Evolutionary conservation across 2,888 invertebrate genomes (phyloP).

Genomic region (Morpho helenor): DNA sequence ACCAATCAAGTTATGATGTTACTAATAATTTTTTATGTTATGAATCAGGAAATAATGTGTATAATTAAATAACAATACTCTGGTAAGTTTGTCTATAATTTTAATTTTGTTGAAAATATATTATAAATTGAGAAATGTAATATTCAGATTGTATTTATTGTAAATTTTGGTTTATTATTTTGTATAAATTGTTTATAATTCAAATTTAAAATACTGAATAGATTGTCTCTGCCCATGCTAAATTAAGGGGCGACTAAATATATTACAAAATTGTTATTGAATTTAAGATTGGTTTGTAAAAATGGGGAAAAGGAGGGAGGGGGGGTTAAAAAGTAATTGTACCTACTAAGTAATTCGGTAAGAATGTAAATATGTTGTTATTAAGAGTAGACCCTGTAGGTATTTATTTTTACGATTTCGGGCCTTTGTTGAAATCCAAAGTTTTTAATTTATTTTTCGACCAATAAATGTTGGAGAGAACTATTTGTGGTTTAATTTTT

Average conservation of each 20-base stretch:
- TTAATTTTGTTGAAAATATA: too few relatives aligned
- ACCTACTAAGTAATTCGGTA: slow-evolving; percentile 56
- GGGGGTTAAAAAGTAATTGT: slow-evolving; percentile 39
- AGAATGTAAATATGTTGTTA: slow-evolving; percentile 73
- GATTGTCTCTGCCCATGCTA: slow-evolving; percentile 42
- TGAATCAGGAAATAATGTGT: too few relatives aligned
- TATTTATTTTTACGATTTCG: slow-evolving; percentile 77
- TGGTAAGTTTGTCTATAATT: too few relatives aligned
- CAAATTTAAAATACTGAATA: slow-evolving; percentile 10
- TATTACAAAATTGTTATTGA: slow-evolving; percentile 48
- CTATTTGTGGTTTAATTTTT: slow-evolving; percentile 39
- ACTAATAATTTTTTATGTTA: too few relatives aligned
- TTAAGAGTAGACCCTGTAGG: slow-evolving; percentile 69
- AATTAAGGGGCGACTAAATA: slow-evolving; percentile 32
- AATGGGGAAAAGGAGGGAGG: slow-evolving; percentile 34
- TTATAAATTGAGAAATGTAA: neutral
- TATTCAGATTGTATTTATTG: slow-evolving; percentile 8
- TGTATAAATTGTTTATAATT: slow-evolving; percentile 10
- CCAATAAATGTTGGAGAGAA: slow-evolving; percentile 80
- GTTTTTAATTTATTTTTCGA: slow-evolving; percentile 80
- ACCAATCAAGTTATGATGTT: too few relatives aligned
- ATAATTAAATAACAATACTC: too few relatives aligned
- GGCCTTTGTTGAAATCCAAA: slow-evolving; percentile 78
- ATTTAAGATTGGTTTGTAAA: slow-evolving; percentile 48
- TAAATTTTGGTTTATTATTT: slow-evolving; percentile 15